These are phyloP conservation scores for Drosophila acutilabella DNA, from an alignment of 2,888 invertebrate species.

Conservation along the genomic window DNA sequence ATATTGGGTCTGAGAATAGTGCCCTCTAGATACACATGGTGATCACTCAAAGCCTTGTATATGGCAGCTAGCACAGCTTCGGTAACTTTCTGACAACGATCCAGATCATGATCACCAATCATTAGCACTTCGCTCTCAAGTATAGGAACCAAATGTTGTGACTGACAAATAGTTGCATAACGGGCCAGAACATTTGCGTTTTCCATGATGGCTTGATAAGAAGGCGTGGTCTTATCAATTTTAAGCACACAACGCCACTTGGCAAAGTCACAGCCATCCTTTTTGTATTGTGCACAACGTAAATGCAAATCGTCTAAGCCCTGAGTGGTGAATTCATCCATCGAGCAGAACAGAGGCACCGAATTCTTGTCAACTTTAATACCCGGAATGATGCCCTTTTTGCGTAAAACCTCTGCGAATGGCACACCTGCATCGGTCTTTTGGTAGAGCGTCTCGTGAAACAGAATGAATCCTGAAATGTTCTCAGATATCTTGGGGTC, in stretches of 20 bases:
- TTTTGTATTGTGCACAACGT: slow-evolving; percentile 98
- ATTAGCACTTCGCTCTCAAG: slow-evolving; percentile 99
- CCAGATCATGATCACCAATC: slow-evolving; percentile 98
- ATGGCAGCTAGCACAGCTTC: slow-evolving; percentile 96
- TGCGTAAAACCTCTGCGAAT: slow-evolving; percentile 92
- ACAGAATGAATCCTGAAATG: slow-evolving; percentile 98
- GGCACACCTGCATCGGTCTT: slow-evolving; percentile 94
- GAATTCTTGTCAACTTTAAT: slow-evolving; percentile 99
- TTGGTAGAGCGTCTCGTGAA: slow-evolving; percentile 99
- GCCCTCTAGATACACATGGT: slow-evolving; percentile 98
- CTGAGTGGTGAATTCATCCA: slow-evolving; percentile 98
- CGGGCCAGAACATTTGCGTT: slow-evolving; percentile 98
- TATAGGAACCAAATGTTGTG: slow-evolving; percentile 98
- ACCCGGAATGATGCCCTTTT: slow-evolving; percentile 96
- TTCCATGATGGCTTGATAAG: slow-evolving; percentile 94
- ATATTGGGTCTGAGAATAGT: slow-evolving; percentile 99
- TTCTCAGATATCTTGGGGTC: slow-evolving; percentile 90
- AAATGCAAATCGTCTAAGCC: slow-evolving; percentile 97
- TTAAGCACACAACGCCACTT: slow-evolving; percentile 99
- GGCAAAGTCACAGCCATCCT: slow-evolving; percentile 98
- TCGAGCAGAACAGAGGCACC: slow-evolving; percentile 95
- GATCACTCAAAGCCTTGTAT: slow-evolving; percentile 98
- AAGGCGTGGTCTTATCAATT: slow-evolving; percentile 95
- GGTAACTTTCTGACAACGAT: slow-evolving; percentile 96
- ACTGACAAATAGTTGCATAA: slow-evolving; percentile 97